These are phyloP conservation scores for Micrasema minimum DNA, from an alignment of 1,140 invertebrate species.

Conservation along the genomic window DNA sequence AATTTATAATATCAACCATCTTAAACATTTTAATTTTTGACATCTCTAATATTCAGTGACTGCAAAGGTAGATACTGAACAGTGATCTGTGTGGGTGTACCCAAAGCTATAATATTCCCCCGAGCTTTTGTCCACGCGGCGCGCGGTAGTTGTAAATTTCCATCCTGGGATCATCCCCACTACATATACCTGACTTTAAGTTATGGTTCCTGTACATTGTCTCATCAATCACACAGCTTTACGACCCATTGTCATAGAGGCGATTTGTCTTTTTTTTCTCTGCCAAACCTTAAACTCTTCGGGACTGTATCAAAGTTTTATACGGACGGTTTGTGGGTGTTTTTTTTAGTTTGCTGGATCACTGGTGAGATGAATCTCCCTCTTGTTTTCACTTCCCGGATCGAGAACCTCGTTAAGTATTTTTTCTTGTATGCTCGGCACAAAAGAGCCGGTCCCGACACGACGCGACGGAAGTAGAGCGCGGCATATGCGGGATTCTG, in stretches of 20 bases:
- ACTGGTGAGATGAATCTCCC: background rate
- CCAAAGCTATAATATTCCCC: background rate
- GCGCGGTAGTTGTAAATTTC: slow-evolving; percentile 8
- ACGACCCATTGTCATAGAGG: slow-evolving; percentile 30
- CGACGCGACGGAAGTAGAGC: slow-evolving; percentile 17
- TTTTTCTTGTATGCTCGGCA: background rate
- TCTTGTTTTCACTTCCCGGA: slow-evolving; percentile 8
- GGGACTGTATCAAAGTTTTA: background rate
- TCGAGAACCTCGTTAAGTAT: slow-evolving; percentile 13
- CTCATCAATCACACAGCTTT: slow-evolving; percentile 32
- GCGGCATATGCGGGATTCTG: slow-evolving; percentile 2
- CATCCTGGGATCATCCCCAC: slow-evolving; percentile 22
- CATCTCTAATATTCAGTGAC: too few species aligned
- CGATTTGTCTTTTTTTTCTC: slow-evolving; percentile 32
- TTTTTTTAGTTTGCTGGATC: slow-evolving; percentile 1
- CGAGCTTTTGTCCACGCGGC: background rate
- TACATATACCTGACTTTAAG: slow-evolving; percentile 23
- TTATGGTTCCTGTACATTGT: slow-evolving; percentile 35
- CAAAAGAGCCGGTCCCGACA: slow-evolving; percentile 1
- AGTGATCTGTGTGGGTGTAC: slow-evolving; percentile 1
- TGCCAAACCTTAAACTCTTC: background rate
- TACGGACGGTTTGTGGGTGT: background rate
- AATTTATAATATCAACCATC: too few species aligned
- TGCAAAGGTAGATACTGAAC: background rate
- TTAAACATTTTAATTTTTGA: too few species aligned